Conservation (phyloP, 2,888 invertebrate genomes). For the Synanthedon tipuliformis region DNA sequence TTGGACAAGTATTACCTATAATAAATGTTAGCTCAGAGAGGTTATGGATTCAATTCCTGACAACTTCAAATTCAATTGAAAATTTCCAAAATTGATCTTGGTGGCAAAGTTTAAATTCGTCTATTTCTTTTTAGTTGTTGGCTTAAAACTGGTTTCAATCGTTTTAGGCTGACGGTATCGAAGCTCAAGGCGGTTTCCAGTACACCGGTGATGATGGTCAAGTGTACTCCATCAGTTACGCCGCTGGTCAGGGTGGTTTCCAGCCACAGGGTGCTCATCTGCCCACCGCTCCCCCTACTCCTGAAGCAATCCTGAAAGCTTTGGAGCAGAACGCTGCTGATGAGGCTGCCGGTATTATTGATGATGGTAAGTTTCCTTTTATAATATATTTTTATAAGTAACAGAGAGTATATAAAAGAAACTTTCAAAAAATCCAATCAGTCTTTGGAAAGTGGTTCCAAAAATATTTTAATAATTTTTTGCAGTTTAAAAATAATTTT, state of each 20-base stretch:
- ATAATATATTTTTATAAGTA: not conserved
- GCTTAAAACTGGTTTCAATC: not conserved
- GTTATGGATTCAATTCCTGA: too few relatives aligned
- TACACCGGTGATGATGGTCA: slow-evolving; percentile 73
- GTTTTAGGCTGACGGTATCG: slow-evolving; percentile 59
- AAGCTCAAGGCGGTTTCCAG: slow-evolving; percentile 70
- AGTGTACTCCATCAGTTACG: slow-evolving; percentile 64
- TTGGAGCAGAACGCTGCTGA: slow-evolving; percentile 66
- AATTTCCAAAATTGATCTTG: too few relatives aligned
- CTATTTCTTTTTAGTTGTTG: too few relatives aligned
- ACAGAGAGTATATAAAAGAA: not conserved
- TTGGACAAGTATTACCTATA: too few relatives aligned
- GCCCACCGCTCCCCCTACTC: slow-evolving; percentile 71
- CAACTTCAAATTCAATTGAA: too few relatives aligned
- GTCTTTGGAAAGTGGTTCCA: too few relatives aligned
- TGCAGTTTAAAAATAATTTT: too few relatives aligned
- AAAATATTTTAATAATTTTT: too few relatives aligned
- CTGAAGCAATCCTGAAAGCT: slow-evolving; percentile 70
- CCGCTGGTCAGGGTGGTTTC: slow-evolving; percentile 71
- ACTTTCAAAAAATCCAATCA: too few relatives aligned
- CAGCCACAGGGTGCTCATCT: slow-evolving; percentile 69
- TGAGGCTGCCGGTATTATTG: slow-evolving; percentile 68
- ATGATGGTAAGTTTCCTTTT: slow-evolving; percentile 48
- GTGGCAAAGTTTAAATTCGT: too few relatives aligned
- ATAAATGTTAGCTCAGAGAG: too few relatives aligned